Base-by-base conservation (phyloP, 1,140 invertebrate species). In the Halictus rubicundus region DNA sequence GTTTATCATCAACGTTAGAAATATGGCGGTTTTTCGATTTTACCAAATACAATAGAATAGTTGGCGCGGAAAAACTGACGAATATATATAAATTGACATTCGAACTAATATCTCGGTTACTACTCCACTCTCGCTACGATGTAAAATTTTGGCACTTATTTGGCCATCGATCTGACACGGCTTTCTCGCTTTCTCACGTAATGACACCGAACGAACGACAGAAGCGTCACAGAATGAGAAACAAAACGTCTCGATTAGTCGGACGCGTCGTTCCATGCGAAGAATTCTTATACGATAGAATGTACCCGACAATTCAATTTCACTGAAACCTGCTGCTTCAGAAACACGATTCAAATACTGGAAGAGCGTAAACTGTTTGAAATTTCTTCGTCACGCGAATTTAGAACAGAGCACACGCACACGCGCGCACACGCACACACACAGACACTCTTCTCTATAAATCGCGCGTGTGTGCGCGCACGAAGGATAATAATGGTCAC, bases 91-190 rank as follows among this genome's bases (percentile, higher is more conserved):
- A 61, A 63, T 39, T 61, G 65, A 39, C 32, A 52, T 76, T 3
- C 39, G n/a, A 68, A 39, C 19, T 8, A 2, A 23, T 39, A 19
- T 77, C 7, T n/a, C 61, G 14, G 4, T 54, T n/a, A 49, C 23
- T 46, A 54, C 32, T 73, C 1, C 12, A 42, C 52, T 37, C 25
- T 78, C 12, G 25, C 7, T 39, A n/a, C 7, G 32, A 52, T 52
- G 52, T 27, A 70, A 63, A 64, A 71, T 71, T 78, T 78, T 78
- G 76, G 76, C 76, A 78, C 76, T 63, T 63, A 59, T 64, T 71
- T 63, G 27, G 19, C 59, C 59, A 27, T 71, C 46, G 52, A 71
- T 63, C 46, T 49, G 27, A 23, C 25, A 42, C 59, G 46, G 7
- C 39, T 37, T 32, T 19, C 42, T 12, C 25, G 7, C 39, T 37